Conservation (phyloP, 2,888 invertebrate species). For the Ligdia adustata region DNA sequence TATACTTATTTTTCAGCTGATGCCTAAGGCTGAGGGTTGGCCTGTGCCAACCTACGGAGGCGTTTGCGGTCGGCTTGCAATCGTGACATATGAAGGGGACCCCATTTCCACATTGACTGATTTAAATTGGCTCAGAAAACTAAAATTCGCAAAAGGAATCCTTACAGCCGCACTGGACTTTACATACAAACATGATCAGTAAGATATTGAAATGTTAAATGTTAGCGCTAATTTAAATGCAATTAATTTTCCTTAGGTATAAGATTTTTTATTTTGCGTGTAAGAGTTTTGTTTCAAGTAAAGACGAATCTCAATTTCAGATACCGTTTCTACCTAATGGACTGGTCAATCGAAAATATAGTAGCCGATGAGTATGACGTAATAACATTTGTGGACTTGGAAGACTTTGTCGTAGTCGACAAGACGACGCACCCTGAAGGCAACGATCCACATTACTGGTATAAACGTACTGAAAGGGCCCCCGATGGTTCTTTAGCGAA, state of each 20-base stretch:
- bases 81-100: not conserved
- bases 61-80: not conserved
- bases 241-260: too few species aligned
- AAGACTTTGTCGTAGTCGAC: not conserved
- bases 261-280: too few species aligned
- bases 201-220: too few species aligned
- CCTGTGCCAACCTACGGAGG: not conserved
- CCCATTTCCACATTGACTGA: not conserved
- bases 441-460: too few species aligned
- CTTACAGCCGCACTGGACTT: not conserved
- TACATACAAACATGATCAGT: not conserved
- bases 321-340: not conserved
- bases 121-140: not conserved
- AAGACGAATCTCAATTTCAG: too few species aligned
- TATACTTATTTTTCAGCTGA: not conserved
- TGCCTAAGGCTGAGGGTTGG: not conserved
- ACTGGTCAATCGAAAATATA: not conserved
- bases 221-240: too few species aligned
- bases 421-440: not conserved
- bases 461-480: too few species aligned
- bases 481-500: too few species aligned
- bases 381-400: not conserved
- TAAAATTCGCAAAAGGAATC: not conserved
- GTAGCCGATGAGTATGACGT: not conserved
- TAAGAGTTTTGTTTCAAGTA: too few species aligned